Conservation (phyloP, 1,140 invertebrate genomes). For the Cydia strobilella region DNA sequence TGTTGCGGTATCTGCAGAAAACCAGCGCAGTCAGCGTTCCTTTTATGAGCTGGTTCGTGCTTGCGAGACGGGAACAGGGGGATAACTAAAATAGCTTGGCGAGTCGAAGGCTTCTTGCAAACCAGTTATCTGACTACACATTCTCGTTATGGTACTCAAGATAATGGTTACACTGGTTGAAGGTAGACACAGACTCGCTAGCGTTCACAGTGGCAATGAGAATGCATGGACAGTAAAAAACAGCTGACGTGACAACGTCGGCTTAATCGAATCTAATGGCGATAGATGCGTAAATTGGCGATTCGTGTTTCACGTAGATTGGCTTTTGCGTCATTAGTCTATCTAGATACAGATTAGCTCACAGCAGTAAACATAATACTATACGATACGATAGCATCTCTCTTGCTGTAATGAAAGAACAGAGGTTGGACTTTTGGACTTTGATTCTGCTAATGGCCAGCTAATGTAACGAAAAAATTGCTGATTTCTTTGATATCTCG, state of each 20-base stretch:
- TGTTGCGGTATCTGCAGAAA: slow-evolving; percentile 23
- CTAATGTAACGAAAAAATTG: too few relatives aligned
- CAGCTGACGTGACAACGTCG: slow-evolving; percentile 25
- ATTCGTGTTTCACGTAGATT: slow-evolving; percentile 25
- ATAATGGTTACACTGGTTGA: neutral
- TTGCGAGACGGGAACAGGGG: slow-evolving; percentile 1
- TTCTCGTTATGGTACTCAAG: neutral
- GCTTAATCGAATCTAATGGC: slow-evolving; percentile 28
- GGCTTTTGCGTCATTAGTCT: neutral
- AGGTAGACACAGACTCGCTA: neutral
- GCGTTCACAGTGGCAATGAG: neutral
- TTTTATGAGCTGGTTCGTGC: slow-evolving; percentile 17
- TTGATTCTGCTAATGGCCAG: too few relatives aligned
- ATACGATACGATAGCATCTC: neutral
- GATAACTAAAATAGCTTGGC: neutral
- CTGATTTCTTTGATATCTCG: too few relatives aligned
- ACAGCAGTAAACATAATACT: neutral
- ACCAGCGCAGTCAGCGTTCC: slow-evolving; percentile 13
- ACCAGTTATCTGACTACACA: neutral
- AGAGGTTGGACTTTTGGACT: too few relatives aligned
- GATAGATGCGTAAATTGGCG: slow-evolving; percentile 26
- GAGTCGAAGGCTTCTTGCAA: neutral
- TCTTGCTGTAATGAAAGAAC: too few relatives aligned
- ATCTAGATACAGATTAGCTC: neutral
- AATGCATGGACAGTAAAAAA: slow-evolving; percentile 14